Percentiles rank a stretch among this genome's conserved stretches.
phyloP scores from a whole-genome alignment of 2,113 vertebrate genomes.

The Rattus norvegicus region DNA sequence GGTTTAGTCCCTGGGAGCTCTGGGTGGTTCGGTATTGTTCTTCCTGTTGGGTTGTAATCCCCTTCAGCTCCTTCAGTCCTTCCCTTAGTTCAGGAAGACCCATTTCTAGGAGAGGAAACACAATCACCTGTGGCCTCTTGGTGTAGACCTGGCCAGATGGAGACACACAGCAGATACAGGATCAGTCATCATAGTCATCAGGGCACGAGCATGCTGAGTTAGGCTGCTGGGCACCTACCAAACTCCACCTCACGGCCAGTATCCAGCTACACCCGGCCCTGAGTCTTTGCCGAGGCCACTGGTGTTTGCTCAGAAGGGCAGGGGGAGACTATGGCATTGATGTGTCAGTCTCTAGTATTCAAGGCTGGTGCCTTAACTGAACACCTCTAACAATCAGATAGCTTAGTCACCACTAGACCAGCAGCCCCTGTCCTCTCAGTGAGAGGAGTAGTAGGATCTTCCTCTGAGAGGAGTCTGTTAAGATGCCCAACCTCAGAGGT shows the following conservation, averaged over 20 bases:
- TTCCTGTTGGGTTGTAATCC: too few relatives aligned
- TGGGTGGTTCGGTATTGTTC: too few relatives aligned
- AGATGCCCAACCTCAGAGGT: background rate
- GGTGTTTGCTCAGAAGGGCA: background rate
- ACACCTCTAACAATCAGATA: background rate
- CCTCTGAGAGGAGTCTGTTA: background rate
- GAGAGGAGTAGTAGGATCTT: background rate
- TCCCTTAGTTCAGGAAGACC: background rate
- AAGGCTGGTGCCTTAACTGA: background rate
- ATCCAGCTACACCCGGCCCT: too few relatives aligned
- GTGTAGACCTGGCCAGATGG: background rate
- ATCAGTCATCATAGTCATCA: accelerated
- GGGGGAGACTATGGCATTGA: background rate
- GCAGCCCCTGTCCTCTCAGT: background rate
- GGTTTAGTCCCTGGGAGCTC: too few relatives aligned
- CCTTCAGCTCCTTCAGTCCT: background rate
- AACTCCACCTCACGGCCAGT: background rate
- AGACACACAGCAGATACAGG: background rate
- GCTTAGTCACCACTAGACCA: accelerated
- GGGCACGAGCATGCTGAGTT: accelerated
- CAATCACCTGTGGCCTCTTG: background rate
- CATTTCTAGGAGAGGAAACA: background rate
- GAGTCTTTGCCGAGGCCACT: background rate
- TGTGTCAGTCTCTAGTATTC: background rate
- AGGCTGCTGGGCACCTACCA: background rate